These are phyloP conservation scores for Phalacrocorax aristotelis DNA, from an alignment of 2,113 vertebrate species.

Conservation along the genomic window DNA sequence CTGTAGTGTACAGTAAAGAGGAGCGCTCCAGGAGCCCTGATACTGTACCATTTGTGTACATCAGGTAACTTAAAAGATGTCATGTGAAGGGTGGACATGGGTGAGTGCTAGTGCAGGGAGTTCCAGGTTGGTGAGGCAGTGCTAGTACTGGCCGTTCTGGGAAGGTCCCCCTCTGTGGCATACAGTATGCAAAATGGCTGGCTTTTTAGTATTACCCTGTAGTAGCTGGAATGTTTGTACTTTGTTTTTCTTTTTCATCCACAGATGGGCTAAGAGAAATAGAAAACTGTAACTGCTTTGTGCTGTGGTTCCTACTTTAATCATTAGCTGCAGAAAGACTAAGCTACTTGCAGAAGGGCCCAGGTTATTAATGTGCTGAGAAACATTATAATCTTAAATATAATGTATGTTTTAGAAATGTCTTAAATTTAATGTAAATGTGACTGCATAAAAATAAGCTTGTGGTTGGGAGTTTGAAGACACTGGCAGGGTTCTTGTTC, in stretches of 20 bases:
- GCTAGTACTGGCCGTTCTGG: neutral
- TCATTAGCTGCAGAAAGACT: neutral
- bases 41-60: rapidly evolving
- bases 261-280: neutral
- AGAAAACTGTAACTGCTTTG: neutral
- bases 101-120: neutral
- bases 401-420: neutral
- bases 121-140: neutral
- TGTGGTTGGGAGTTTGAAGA: neutral
- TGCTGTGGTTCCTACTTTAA: neutral
- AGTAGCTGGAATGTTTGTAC: neutral
- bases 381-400: neutral
- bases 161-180: neutral
- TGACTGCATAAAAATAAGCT: neutral
- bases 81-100: rapidly evolving
- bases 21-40: neutral
- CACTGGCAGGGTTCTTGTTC: neutral
- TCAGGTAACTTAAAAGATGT: neutral
- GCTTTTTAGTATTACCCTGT: too few species aligned
- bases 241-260: neutral
- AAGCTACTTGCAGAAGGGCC: neutral
- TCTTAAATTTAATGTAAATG: neutral
- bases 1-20: neutral
- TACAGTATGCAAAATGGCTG: neutral
- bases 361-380: neutral